A percentile compares a stretch with the other conserved stretches of the same genome.
phyloP scores from a whole-genome alignment of 1,140 invertebrate species.

The Hycleus phaleratus region DNA sequence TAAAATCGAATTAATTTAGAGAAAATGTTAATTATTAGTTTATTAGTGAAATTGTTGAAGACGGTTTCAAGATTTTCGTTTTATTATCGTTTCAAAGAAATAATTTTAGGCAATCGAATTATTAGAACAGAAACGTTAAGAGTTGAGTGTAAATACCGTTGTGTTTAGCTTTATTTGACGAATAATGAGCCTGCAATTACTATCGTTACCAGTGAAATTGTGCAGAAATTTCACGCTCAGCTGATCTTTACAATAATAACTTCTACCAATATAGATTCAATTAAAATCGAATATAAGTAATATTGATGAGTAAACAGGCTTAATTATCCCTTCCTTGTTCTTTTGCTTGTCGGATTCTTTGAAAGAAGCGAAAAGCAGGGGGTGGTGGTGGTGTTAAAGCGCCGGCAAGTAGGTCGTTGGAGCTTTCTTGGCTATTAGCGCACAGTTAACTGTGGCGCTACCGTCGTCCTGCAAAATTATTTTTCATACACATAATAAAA shows the following conservation, averaged over 20 bases:
- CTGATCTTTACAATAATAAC: conserved; percentile 5
- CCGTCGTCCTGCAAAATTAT: conserved; percentile 1
- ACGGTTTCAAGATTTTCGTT: too few relatives aligned
- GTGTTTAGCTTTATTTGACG: too few relatives aligned
- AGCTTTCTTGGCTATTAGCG: conserved; percentile 16
- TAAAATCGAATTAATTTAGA: too few relatives aligned
- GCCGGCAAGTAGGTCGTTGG: conserved; percentile 20
- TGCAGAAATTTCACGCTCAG: conserved; percentile 1
- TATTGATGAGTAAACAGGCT: too few relatives aligned
- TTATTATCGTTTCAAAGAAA: too few relatives aligned
- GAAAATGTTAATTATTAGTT: too few relatives aligned
- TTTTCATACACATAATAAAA: not conserved
- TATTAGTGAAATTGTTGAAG: too few relatives aligned
- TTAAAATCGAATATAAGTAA: not conserved
- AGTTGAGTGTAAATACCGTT: too few relatives aligned
- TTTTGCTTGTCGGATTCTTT: conserved; percentile 9
- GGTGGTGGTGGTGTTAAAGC: conserved; percentile 19
- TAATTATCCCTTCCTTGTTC: conserved; percentile 1
- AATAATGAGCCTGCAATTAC: not conserved
- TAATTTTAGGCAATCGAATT: too few relatives aligned
- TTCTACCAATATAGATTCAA: not conserved
- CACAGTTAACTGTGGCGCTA: conserved; percentile 21
- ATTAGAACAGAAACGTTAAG: too few relatives aligned
- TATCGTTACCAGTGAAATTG: conserved; percentile 6
- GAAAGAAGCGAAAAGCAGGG: conserved; percentile 14